Evolutionary conservation across 1,140 invertebrate genomes (phyloP).

Genomic region (Trichonephila clavipes): DNA sequence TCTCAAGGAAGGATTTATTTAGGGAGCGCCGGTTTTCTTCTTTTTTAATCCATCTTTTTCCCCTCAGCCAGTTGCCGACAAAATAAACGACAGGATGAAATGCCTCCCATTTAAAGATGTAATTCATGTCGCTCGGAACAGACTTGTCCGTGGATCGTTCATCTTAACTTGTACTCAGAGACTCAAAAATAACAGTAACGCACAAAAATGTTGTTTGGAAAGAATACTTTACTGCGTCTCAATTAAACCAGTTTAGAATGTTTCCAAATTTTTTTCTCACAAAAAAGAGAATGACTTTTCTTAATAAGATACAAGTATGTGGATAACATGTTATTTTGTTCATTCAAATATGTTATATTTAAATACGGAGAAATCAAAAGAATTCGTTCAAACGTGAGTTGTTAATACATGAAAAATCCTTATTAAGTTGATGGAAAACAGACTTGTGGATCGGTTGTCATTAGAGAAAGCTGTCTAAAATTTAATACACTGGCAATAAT

Average conservation of each 20-base stretch:
- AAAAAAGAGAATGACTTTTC: too few species aligned
- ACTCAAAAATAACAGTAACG: background rate
- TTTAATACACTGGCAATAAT: too few species aligned
- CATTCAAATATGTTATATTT: too few species aligned
- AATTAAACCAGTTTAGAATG: background rate
- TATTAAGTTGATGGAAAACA: too few species aligned
- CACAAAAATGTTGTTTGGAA: background rate
- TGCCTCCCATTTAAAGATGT: background rate
- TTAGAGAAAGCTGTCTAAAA: too few species aligned
- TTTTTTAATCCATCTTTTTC: background rate
- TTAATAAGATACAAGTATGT: too few species aligned
- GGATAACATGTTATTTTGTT: too few species aligned
- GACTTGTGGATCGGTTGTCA: too few species aligned
- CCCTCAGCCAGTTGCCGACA: slow-evolving; percentile 16
- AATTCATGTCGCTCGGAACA: slow-evolving; percentile 16
- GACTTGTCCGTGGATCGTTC: slow-evolving; percentile 8
- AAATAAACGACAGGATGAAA: slow-evolving; percentile 56
- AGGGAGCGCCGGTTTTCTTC: background rate
- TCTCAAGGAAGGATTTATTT: slow-evolving; percentile 38
- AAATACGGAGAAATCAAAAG: too few species aligned
- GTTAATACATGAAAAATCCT: too few species aligned
- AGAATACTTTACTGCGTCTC: background rate
- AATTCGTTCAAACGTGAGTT: too few species aligned
- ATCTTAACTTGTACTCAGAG: background rate
- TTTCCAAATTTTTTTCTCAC: too few species aligned